Conservation (phyloP, 1,140 invertebrate species). For the Bemisia tabaci region DNA sequence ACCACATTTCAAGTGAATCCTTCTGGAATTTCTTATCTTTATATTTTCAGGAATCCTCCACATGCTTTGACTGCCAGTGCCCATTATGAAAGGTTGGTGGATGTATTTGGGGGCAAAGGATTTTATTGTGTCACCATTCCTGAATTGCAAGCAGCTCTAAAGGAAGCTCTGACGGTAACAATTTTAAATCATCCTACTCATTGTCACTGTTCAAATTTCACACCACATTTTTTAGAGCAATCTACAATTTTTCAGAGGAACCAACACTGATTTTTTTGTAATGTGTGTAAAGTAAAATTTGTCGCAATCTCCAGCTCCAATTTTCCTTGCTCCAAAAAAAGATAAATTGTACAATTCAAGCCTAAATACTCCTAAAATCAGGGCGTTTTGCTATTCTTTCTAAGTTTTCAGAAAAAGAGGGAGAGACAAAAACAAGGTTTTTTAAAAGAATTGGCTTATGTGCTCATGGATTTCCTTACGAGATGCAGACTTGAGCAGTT, state of each 20-base stretch:
- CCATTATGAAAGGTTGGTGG: slow-evolving; percentile 80
- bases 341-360: no score
- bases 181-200: not conserved
- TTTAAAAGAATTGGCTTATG: no score
- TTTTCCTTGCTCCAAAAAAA: not conserved
- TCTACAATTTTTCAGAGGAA: not conserved
- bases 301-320: not conserved
- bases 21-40: no score
- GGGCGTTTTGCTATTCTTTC: no score
- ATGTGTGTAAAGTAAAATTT: not conserved
- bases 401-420: no score
- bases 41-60: slow-evolving; percentile 55
- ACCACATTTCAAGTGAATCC: no score
- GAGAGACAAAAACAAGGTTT: no score
- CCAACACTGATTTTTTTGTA: not conserved
- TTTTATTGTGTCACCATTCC: slow-evolving; percentile 59
- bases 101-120: slow-evolving; percentile 69
- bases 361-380: no score
- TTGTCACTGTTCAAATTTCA: not conserved
- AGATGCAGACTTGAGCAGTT: no score
- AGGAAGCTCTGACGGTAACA: slow-evolving; percentile 43
- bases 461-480: no score
- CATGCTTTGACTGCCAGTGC: slow-evolving; percentile 57
- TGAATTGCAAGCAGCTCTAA: slow-evolving; percentile 56
- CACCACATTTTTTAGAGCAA: not conserved